phyloP scores from a whole-genome alignment of 2,113 vertebrate genomes.

The Rana temporaria region DNA sequence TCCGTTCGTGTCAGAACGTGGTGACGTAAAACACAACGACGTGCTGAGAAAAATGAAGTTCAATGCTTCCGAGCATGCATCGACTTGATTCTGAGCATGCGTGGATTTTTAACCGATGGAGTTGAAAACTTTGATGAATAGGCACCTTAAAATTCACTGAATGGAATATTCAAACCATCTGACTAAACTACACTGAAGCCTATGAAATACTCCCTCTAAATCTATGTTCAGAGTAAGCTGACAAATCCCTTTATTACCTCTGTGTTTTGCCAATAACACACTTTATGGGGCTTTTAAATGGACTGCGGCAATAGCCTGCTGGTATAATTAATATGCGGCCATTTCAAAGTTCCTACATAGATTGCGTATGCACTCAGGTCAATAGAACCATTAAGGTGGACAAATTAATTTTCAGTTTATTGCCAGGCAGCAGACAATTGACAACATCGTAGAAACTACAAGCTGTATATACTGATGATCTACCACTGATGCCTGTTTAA shows the following conservation, averaged over 20 bases:
- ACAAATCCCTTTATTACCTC: not conserved
- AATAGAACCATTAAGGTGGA: conserved; percentile 1
- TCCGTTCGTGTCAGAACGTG: too few species aligned
- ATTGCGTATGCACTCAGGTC: not conserved
- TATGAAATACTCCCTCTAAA: not conserved
- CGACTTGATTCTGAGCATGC: too few species aligned
- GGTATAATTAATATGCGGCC: not conserved
- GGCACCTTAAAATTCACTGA: not conserved
- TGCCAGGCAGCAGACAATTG: not conserved
- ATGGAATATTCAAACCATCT: not conserved
- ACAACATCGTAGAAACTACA: too few species aligned
- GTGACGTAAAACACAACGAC: too few species aligned
- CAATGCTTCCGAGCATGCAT: too few species aligned
- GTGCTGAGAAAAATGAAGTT: too few species aligned
- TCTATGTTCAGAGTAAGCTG: not conserved
- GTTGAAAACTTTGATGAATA: not conserved
- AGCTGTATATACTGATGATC: not conserved
- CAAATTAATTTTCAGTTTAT: not conserved
- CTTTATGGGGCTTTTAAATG: not conserved
- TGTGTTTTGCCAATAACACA: not conserved
- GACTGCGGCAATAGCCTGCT: not conserved
- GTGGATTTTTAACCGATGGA: too few species aligned
- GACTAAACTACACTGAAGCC: not conserved
- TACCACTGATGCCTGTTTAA: not conserved
- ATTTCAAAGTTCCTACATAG: conserved; percentile 1